phyloP scores from a whole-genome alignment of 23 tunicate species.

The Clavelina lepadiformis region DNA sequence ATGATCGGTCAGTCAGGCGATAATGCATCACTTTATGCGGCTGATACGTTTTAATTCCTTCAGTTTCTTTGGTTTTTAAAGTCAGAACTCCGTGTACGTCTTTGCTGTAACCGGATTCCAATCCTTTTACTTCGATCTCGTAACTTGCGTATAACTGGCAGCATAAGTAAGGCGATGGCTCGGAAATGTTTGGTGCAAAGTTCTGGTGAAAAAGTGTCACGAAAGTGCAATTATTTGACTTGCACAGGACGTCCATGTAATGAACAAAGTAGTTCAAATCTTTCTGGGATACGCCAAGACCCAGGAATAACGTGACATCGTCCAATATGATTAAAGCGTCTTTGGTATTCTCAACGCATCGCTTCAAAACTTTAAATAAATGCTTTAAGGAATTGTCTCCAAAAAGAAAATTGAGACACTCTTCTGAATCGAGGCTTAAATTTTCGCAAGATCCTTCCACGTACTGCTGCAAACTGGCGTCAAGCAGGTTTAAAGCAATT shows the following conservation, averaged over 20 bases:
- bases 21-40: conserved; percentile 34
- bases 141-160: conserved; percentile 18
- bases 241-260: conserved; percentile 25
- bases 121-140: conserved; percentile 34
- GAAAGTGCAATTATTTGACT: conserved; percentile 1
- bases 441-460: neutral
- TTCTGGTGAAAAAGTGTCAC: conserved; percentile 34
- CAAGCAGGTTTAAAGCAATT: conserved; percentile 21
- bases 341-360: neutral
- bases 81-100: conserved; percentile 65
- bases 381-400: conserved; percentile 3
- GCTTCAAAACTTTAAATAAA: neutral
- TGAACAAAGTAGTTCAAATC: conserved; percentile 38
- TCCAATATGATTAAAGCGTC: conserved; percentile 35
- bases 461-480: conserved; percentile 9
- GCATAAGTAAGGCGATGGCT: neutral
- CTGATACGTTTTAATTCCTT: neutral
- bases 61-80: conserved; percentile 8
- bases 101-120: conserved; percentile 75
- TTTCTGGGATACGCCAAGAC: conserved; percentile 15
- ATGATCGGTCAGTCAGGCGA: conserved; percentile 47
- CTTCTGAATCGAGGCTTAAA: neutral
- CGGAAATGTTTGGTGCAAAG: neutral
- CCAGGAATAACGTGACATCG: conserved; percentile 38
- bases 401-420: neutral